Evolutionary conservation across 2,113 vertebrate species (phyloP).

Genomic region (Nothobranchius furzeri): DNA sequence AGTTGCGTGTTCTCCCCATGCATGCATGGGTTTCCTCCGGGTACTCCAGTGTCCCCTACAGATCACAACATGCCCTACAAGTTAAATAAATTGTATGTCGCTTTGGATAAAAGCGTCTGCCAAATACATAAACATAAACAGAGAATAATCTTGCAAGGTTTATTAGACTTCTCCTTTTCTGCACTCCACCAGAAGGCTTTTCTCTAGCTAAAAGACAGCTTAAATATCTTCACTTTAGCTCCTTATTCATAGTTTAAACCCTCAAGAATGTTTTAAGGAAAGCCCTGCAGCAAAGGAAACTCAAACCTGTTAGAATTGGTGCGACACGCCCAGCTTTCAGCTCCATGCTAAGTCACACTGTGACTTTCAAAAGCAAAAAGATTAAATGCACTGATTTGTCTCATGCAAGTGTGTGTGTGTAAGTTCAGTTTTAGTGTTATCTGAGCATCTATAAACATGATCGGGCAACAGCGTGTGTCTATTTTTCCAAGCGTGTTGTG

Average conservation of each 20-base stretch:
- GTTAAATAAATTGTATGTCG: too few species aligned
- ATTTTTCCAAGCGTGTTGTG: background rate
- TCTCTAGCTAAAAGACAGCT: slow-evolving; percentile 26
- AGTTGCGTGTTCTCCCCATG: too few species aligned
- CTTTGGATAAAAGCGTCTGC: too few species aligned
- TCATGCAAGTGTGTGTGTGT: background rate
- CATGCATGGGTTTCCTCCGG: too few species aligned
- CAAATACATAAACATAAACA: too few species aligned
- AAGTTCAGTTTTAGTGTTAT: background rate
- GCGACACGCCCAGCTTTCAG: slow-evolving; percentile 34
- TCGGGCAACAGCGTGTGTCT: background rate
- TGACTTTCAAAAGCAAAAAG: slow-evolving; percentile 3
- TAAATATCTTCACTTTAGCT: slow-evolving; percentile 32
- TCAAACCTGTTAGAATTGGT: slow-evolving; percentile 17
- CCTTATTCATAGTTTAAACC: slow-evolving; percentile 24
- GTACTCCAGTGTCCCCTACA: too few species aligned
- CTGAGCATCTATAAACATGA: background rate
- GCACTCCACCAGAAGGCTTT: slow-evolving; percentile 24
- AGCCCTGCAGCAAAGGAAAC: slow-evolving; percentile 10
- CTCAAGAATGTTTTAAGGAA: slow-evolving; percentile 27
- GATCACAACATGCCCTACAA: too few species aligned
- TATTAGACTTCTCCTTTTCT: slow-evolving; percentile 11
- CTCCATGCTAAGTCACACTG: background rate
- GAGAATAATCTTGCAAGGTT: too few species aligned
- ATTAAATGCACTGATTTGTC: background rate